Percentiles rank a stretch among this genome's conserved stretches.
Evolutionary conservation across 2,113 vertebrate species (phyloP).

Genomic region (Kryptolebias marmoratus): DNA sequence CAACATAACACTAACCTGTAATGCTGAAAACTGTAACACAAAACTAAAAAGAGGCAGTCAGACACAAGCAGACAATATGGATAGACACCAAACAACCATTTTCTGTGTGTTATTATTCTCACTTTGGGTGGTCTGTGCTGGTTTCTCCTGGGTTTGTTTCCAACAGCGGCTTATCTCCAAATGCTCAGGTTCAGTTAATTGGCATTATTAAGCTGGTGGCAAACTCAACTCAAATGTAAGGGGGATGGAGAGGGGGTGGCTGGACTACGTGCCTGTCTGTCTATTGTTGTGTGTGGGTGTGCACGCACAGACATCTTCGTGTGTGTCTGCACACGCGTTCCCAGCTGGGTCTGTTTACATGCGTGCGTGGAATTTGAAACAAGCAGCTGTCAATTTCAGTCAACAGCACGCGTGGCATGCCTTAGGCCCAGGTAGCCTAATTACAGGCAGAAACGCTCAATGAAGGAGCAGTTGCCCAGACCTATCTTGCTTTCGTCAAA

Average conservation of each 20-base stretch:
- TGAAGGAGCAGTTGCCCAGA: conserved; percentile 41
- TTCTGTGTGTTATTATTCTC: conserved; percentile 26
- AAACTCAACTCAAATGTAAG: conserved; percentile 52
- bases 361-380: conserved; percentile 67
- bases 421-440: conserved; percentile 76
- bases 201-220: conserved; percentile 72
- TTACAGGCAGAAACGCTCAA: conserved; percentile 71
- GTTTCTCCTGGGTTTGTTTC: conserved; percentile 53
- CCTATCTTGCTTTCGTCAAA: conserved; percentile 65
- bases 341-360: conserved; percentile 38
- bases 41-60: neutral
- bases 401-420: conserved; percentile 60
- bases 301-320: conserved; percentile 3
- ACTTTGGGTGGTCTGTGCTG: conserved; percentile 45
- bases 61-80: conserved; percentile 6
- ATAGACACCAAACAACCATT: neutral
- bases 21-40: conserved; percentile 6
- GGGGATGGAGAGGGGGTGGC: conserved; percentile 16
- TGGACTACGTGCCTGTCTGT: conserved; percentile 16
- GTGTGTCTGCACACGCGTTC: conserved; percentile 36
- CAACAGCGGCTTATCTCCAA: conserved; percentile 66
- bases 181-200: conserved; percentile 77
- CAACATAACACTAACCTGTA: conserved; percentile 24
- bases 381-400: conserved; percentile 79
- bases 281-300: neutral